phyloP scores from a whole-genome alignment of 35 echinoderm and acorn worm genomes.

The Ptychodera flava region DNA sequence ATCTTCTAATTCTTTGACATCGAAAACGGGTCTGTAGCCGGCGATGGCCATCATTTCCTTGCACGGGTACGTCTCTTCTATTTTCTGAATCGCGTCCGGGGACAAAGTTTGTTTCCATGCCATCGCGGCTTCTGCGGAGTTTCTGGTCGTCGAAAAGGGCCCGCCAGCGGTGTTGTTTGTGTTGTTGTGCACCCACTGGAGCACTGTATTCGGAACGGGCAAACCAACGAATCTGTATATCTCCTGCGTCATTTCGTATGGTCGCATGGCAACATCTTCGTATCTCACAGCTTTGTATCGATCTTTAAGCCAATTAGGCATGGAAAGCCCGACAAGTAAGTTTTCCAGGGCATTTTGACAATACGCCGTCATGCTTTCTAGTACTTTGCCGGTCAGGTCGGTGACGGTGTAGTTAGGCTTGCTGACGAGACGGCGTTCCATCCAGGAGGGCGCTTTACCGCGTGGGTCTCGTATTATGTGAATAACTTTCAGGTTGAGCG shows the following conservation, averaged over 20 bases:
- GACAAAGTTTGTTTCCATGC: slow-evolving; percentile 55
- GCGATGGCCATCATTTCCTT: slow-evolving; percentile 58
- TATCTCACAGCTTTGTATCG: slow-evolving; percentile 75
- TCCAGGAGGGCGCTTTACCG: slow-evolving; percentile 71
- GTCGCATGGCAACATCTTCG: slow-evolving; percentile 72
- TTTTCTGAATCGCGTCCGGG: slow-evolving; percentile 41
- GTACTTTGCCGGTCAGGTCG: slow-evolving; percentile 3
- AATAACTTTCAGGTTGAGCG: slow-evolving; percentile 81
- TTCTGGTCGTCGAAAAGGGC: slow-evolving; percentile 70
- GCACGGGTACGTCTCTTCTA: slow-evolving; percentile 48
- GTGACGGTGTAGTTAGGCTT: slow-evolving; percentile 6
- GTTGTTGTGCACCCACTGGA: slow-evolving; percentile 62
- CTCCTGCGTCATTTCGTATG: slow-evolving; percentile 34
- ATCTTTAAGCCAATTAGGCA: slow-evolving; percentile 54
- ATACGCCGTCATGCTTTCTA: slow-evolving; percentile 21
- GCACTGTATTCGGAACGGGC: slow-evolving; percentile 39
- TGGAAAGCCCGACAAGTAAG: slow-evolving; percentile 32
- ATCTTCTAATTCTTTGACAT: slow-evolving; percentile 16
- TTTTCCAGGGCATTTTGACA: slow-evolving; percentile 77
- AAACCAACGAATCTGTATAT: slow-evolving; percentile 86
- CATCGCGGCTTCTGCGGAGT: slow-evolving; percentile 53
- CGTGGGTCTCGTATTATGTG: slow-evolving; percentile 89
- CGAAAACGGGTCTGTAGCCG: slow-evolving; percentile 47
- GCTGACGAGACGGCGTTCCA: background rate
- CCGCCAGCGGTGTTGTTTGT: slow-evolving; percentile 30